phyloP scores from a whole-genome alignment of 92 coral and sea anemone species.

The Parazoanthus atlanticus region DNA sequence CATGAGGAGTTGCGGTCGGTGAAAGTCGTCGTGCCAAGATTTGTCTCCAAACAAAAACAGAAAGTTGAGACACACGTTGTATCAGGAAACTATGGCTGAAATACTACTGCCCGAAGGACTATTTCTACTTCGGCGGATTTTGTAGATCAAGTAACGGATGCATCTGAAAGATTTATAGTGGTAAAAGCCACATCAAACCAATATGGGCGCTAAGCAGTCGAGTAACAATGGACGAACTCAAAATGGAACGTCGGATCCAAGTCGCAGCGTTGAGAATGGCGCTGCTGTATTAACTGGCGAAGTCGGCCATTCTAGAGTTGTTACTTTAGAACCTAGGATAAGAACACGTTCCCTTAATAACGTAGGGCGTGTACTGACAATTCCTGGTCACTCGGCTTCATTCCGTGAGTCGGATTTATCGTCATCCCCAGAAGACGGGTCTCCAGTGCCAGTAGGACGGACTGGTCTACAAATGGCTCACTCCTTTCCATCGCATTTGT shows the following conservation, averaged over 20 bases:
- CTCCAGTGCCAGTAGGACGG: constrained; percentile 74
- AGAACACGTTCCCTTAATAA: constrained; percentile 88
- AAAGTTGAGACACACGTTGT: constrained; percentile 38
- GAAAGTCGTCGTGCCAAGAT: constrained; percentile 53
- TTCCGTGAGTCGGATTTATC: constrained; percentile 87
- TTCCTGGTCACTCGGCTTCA: constrained; percentile 83
- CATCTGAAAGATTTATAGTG: constrained; percentile 29
- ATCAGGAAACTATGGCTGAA: constrained; percentile 38
- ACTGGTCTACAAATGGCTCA: constrained; percentile 85
- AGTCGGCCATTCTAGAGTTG: constrained; percentile 80
- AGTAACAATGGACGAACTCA: constrained; percentile 76
- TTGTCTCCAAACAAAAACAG: constrained; percentile 70
- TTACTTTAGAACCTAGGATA: constrained; percentile 78
- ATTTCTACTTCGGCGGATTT: constrained; percentile 1
- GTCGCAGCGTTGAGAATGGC: constrained; percentile 66
- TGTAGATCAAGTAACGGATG: constrained; percentile 35
- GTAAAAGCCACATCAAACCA: constrained; percentile 16
- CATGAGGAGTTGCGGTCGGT: constrained; percentile 50
- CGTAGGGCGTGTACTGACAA: constrained; percentile 80
- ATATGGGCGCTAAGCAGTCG: constrained; percentile 89
- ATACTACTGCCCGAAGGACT: background rate
- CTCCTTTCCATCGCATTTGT: constrained; percentile 83
- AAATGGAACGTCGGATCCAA: constrained; percentile 39
- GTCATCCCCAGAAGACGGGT: constrained; percentile 80
- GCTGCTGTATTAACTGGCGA: constrained; percentile 63